Evolutionary conservation across 2,888 invertebrate genomes (phyloP).

Genomic region (Keiferia lycopersicella): DNA sequence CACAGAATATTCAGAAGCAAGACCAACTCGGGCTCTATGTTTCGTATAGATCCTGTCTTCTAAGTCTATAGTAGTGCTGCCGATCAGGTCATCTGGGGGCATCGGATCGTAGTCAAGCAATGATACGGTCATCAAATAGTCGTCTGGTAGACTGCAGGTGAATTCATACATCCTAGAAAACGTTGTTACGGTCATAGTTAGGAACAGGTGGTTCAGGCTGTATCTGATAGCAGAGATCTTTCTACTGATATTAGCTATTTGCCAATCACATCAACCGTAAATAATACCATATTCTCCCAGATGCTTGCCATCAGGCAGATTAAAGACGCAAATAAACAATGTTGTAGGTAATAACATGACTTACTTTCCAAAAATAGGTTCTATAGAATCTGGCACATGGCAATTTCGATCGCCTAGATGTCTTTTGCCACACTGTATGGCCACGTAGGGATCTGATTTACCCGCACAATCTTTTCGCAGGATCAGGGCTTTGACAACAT

Average conservation of each 20-base stretch:
- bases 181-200: too few species aligned
- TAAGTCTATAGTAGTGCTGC: constrained; percentile 91
- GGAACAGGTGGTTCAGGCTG: too few species aligned
- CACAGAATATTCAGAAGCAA: constrained; percentile 86
- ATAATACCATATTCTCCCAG: neutral
- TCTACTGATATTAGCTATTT: too few species aligned
- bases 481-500: constrained; percentile 87
- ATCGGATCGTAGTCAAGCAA: constrained; percentile 88
- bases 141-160: constrained; percentile 86
- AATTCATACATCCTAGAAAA: constrained; percentile 86
- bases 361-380: constrained; percentile 92
- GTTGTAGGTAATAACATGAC: constrained; percentile 36
- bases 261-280: neutral
- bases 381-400: constrained; percentile 86
- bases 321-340: neutral
- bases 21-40: constrained; percentile 90
- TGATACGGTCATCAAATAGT: constrained; percentile 86
- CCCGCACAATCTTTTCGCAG: constrained; percentile 87
- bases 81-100: constrained; percentile 89
- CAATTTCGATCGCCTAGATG: constrained; percentile 83
- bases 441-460: constrained; percentile 90
- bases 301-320: neutral
- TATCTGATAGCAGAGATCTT: too few species aligned
- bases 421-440: constrained; percentile 85
- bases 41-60: constrained; percentile 92